These are phyloP conservation scores for Bothrops jararaca DNA, from an alignment of 2,113 vertebrate species.

Conservation along the genomic window DNA sequence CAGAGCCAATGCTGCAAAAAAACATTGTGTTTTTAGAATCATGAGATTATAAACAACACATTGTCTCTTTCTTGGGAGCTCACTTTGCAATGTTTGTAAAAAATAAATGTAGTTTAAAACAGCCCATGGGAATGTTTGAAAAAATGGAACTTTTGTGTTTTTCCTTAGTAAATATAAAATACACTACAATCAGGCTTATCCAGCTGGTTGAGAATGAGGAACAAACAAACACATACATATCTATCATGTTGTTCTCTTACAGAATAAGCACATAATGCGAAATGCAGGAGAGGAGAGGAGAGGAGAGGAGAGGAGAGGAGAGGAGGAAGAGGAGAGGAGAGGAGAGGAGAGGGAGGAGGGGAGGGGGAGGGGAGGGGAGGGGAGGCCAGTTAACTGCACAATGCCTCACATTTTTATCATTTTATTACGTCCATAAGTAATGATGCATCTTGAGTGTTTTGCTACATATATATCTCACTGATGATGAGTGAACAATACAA, in stretches of 20 bases:
- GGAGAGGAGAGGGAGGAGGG: too few species aligned
- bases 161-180: neutral
- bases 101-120: neutral
- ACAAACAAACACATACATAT: neutral
- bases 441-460: neutral
- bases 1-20: neutral
- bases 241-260: neutral
- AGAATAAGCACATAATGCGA: neutral
- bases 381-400: neutral
- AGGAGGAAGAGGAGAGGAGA: too few species aligned
- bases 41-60: neutral
- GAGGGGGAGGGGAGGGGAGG: neutral
- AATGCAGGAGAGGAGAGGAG: neutral
- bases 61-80: neutral
- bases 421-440: neutral
- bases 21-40: neutral
- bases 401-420: neutral
- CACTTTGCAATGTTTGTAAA: neutral
- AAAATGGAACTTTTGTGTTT: neutral
- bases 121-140: neutral
- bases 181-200: neutral
- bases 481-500: neutral
- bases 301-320: rapidly evolving
- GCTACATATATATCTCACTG: neutral
- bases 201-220: neutral